Percentiles rank a stretch among this genome's conserved stretches.
These are phyloP conservation scores for Beroe ovata DNA, from an alignment of 37 sponge, comb jelly and placozoan genomes.

Conservation along the genomic window DNA sequence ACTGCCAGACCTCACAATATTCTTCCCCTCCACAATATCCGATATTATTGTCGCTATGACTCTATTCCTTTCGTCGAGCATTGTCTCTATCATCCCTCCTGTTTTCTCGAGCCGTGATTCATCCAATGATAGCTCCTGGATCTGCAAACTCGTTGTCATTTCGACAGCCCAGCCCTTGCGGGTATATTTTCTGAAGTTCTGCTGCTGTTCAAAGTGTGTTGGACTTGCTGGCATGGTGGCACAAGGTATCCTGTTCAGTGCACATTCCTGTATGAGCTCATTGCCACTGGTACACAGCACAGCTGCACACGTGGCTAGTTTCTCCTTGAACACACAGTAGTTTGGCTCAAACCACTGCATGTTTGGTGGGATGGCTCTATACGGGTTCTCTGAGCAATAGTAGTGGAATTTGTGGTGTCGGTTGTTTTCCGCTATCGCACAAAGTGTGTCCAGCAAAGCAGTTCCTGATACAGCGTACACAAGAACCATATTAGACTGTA, in stretches of 20 bases:
- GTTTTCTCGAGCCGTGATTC: neutral
- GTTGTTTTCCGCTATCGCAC: neutral
- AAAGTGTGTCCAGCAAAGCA: neutral
- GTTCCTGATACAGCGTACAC: neutral
- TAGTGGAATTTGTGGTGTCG: neutral
- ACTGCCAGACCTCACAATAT: too few relatives aligned
- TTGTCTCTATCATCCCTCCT: neutral
- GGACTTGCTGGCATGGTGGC: neutral
- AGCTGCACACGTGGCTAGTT: neutral
- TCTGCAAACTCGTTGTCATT: neutral
- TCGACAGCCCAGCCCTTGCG: neutral
- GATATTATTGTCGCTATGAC: too few relatives aligned
- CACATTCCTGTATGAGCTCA: neutral
- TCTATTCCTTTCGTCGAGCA: neutral
- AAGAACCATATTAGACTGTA: neutral
- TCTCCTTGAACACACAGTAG: neutral
- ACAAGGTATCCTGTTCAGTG: neutral
- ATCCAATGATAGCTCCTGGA: neutral
- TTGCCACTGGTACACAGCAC: neutral
- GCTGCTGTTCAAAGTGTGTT: neutral
- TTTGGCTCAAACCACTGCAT: neutral
- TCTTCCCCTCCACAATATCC: too few relatives aligned
- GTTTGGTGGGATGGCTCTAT: neutral
- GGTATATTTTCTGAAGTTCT: neutral
- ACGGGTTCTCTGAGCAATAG: neutral